Evolutionary conservation across 2,888 invertebrate genomes (phyloP).

Genomic region (Harpalus rubripes): DNA sequence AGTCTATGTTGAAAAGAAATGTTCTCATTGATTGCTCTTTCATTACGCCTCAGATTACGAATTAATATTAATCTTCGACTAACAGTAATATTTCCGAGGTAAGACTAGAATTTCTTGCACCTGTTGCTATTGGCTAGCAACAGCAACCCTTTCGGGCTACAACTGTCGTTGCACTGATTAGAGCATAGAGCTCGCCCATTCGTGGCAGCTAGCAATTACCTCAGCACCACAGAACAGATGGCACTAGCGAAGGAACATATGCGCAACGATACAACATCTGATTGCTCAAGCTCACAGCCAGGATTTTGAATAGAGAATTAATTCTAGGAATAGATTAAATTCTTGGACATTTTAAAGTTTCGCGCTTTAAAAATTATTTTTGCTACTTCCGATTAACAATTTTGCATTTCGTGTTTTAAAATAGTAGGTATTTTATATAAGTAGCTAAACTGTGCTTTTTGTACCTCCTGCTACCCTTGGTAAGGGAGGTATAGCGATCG

Average conservation of each 20-base stretch:
- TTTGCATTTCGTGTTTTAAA: too few relatives aligned
- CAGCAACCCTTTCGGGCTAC: slow-evolving; percentile 55
- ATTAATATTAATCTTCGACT: neutral
- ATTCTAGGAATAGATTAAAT: neutral
- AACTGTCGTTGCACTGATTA: slow-evolving; percentile 57
- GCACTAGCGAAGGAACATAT: slow-evolving; percentile 18
- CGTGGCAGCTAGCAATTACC: slow-evolving; percentile 51
- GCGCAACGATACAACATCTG: slow-evolving; percentile 30
- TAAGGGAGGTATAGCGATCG: too few relatives aligned
- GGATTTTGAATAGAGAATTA: neutral
- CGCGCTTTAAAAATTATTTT: too few relatives aligned
- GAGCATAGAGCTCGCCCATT: slow-evolving; percentile 36
- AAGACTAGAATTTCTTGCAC: slow-evolving; percentile 40
- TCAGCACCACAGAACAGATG: slow-evolving; percentile 48
- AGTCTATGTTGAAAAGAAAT: neutral
- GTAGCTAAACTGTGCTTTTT: too few relatives aligned
- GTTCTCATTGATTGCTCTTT: neutral
- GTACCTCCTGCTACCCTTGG: too few relatives aligned
- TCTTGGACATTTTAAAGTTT: neutral
- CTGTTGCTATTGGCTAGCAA: slow-evolving; percentile 36
- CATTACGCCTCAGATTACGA: slow-evolving; percentile 4
- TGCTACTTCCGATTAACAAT: too few relatives aligned
- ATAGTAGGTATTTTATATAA: too few relatives aligned
- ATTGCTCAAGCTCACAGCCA: neutral
- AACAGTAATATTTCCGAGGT: slow-evolving; percentile 18